Evolutionary conservation across 2,797 vertebrate genomes (phyloP).

Genomic region (Microhierax caerulescens): DNA sequence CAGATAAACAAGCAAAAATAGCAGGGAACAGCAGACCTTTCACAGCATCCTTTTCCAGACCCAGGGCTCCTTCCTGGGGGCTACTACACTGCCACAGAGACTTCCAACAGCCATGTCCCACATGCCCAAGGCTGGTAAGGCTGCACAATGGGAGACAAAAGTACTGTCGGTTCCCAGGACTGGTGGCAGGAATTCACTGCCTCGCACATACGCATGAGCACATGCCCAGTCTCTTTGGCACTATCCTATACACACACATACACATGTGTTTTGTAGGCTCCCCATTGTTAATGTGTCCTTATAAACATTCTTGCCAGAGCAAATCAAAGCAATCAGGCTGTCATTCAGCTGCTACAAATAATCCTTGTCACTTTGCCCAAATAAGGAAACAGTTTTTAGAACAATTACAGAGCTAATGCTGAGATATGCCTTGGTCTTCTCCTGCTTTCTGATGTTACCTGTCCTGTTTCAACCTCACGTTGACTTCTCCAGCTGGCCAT

Average conservation of each 20-base stretch:
- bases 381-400: accelerated
- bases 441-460: not conserved
- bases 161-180: not conserved
- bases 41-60: not conserved
- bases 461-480: not conserved
- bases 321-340: not conserved
- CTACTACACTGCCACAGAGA: not conserved
- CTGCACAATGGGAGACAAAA: accelerated
- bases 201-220: accelerated
- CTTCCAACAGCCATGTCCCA: not conserved
- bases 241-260: accelerated
- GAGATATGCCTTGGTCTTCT: not conserved
- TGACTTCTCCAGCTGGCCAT: accelerated
- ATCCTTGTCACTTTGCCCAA: not conserved
- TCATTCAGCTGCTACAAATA: not conserved
- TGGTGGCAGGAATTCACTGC: accelerated
- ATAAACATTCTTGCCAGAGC: not conserved
- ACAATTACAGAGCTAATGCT: not conserved
- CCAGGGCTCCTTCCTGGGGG: not conserved
- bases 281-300: accelerated
- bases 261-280: not conserved
- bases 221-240: not conserved
- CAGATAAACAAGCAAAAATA: slow-evolving; percentile 45
- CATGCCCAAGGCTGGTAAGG: not conserved
- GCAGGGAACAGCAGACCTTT: not conserved